Percentiles rank a stretch among this genome's conserved stretches.
phyloP scores from a whole-genome alignment of 2,797 vertebrate species.

The Pangasius macronema region DNA sequence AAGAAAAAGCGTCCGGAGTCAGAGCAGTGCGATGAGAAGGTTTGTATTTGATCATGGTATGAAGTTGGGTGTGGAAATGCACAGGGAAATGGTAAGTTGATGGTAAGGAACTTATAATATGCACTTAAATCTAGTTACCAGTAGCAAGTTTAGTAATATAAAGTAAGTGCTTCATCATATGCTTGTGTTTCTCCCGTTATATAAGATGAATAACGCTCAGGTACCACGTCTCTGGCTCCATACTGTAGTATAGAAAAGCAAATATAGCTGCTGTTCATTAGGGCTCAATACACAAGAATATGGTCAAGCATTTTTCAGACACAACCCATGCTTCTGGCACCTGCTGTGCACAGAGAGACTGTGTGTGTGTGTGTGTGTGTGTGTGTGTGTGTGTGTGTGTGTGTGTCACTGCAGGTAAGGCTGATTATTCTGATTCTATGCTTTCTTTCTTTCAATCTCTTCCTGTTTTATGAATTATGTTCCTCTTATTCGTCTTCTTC shows the following conservation, averaged over 20 bases:
- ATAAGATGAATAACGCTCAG: neutral
- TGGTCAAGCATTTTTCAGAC: constrained; percentile 44
- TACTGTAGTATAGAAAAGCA: neutral
- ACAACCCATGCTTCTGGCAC: neutral
- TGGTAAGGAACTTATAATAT: constrained; percentile 23
- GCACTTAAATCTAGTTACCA: neutral
- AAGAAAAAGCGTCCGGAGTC: neutral
- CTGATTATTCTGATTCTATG: constrained; percentile 63
- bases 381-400: neutral
- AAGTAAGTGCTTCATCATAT: constrained; percentile 11
- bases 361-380: neutral
- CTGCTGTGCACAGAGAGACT: neutral
- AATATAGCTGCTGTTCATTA: neutral
- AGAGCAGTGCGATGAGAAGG: neutral
- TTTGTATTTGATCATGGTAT: constrained; percentile 37
- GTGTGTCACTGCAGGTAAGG: constrained; percentile 71
- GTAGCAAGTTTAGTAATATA: neutral
- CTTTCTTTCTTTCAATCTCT: constrained; percentile 53
- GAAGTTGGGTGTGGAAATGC: constrained; percentile 16
- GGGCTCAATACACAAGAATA: constrained; percentile 45
- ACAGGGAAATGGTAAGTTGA: constrained; percentile 22
- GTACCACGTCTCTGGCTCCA: neutral
- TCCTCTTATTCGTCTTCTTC: constrained; percentile 14
- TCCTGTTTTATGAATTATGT: constrained; percentile 18
- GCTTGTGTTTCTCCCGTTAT: neutral